Evolutionary conservation across 2,113 vertebrate species (phyloP).

Genomic region (Anseranas semipalmata): DNA sequence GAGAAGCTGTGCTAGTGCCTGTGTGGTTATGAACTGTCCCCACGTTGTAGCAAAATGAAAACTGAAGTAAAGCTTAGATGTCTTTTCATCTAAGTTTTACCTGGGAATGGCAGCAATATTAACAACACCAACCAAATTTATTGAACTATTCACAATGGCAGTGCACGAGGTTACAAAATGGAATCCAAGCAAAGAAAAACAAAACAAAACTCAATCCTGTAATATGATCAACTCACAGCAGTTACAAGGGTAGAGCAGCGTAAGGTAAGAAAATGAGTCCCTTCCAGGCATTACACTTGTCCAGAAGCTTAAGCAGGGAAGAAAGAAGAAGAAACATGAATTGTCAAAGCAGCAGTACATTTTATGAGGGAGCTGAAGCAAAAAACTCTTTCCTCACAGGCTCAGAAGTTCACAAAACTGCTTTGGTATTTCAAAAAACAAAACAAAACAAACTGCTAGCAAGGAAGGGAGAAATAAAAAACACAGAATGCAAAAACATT

Average conservation of each 20-base stretch:
- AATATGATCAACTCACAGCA: conserved; percentile 39
- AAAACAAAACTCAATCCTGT: not conserved
- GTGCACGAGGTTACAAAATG: not conserved
- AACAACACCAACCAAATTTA: not conserved
- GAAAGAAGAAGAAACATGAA: conserved; percentile 32
- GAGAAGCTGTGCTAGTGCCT: not conserved
- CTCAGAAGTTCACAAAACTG: not conserved
- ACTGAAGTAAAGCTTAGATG: not conserved
- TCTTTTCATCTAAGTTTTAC: not conserved
- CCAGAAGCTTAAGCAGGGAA: conserved; percentile 47
- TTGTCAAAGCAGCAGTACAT: conserved; percentile 18
- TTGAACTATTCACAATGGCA: not conserved
- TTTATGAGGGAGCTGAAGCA: not conserved
- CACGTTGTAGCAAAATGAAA: not conserved
- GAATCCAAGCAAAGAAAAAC: not conserved
- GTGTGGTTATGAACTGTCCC: not conserved
- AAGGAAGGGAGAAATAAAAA: not conserved
- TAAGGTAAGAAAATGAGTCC: not conserved
- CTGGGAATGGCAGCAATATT: not conserved
- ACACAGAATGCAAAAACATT: not conserved
- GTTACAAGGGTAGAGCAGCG: conserved; percentile 3
- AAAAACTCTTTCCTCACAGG: not conserved
- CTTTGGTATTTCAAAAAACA: not conserved
- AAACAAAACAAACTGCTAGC: not conserved
- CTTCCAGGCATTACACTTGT: conserved; percentile 27